Evolutionary conservation across 2,888 invertebrate genomes (phyloP), one percentile per base, ranked within the genome.

Genomic region (Spicauda simplicius): DNA sequence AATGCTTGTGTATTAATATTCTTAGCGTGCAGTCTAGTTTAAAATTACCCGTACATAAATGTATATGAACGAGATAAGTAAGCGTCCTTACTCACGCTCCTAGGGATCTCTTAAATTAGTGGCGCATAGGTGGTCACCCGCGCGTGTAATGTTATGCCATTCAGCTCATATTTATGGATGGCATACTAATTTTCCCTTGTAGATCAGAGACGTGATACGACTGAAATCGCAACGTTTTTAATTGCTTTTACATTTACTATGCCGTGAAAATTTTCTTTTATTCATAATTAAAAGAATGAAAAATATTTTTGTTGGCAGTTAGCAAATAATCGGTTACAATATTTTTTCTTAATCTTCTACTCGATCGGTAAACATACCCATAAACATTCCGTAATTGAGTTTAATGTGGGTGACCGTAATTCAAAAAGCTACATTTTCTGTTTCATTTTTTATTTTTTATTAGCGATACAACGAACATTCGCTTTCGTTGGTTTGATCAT

Each of bases 11-110:
- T 52, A 61, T 61, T 61, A 53, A 25, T 58, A 58, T 58, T 64
- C 64, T 41, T 52, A 50, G n/a, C 52, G 50, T 57, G 57, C 37
- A 16, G 33, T 50, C 52, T 52, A 18, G 30, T 52, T 33, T 59
- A 25, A 53, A 53, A 53, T 53, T 58, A 41, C 19, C 18, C 19
- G 59, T 41, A 50, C 66, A 33, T 59, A 54, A 41, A 63, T 50
- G 50, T 63, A 48, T 58, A 67, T 48, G 63, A 64, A 64, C n/a
- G n/a, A 52, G 45, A 45, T 45, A 53, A 20, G 19, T 11, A 20
- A 25, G 25, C 20, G 25, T 53, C 14, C 53, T 6, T 7, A 20
- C 53, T 53, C 53, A 50, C 18, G 50, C 50, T 50, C 50, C 50
- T 45, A n/a, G n/a, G 45, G 45, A 45, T 45, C n/a, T 48, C 57